phyloP scores from a whole-genome alignment of 2,113 vertebrate species.

The human region GRCh38 chr7:122101501-122102000 shows the following conservation, averaged over 20 bases:
- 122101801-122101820: not conserved
- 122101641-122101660: slow-evolving; percentile 91
- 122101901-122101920: not conserved
- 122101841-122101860: not conserved
- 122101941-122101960: not conserved
- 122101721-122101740: not conserved
- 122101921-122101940: not conserved
- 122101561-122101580: not conserved
- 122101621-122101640: slow-evolving; percentile 93
- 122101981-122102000: not conserved
- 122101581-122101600: not conserved
- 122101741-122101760: not conserved
- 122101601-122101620: slow-evolving; percentile 86
- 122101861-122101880: not conserved
- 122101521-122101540: not conserved
- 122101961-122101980: not conserved
- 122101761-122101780: slow-evolving; percentile 15
- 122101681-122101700: slow-evolving; percentile 80
- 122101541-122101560: not conserved
- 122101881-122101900: slow-evolving; percentile 25
- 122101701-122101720: slow-evolving; percentile 28
- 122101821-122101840: not conserved
- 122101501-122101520: slow-evolving; percentile 14
- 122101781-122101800: slow-evolving; percentile 13
- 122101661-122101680: slow-evolving; percentile 92